These are phyloP conservation scores for Mellilla xanthometata DNA, from an alignment of 2,888 invertebrate species.

Conservation along the genomic window DNA sequence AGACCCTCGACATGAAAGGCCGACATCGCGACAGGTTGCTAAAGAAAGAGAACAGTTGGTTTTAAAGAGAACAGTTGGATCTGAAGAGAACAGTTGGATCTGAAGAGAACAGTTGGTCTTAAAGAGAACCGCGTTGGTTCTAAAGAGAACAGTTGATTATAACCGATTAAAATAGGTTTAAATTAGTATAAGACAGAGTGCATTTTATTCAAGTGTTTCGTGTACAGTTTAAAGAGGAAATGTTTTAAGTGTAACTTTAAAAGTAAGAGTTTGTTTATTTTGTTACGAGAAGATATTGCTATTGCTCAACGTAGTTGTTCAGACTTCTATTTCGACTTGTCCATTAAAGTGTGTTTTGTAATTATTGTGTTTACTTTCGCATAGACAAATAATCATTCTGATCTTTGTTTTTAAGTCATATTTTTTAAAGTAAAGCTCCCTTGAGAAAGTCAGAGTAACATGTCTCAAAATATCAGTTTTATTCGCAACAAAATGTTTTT, in stretches of 20 bases:
- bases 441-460: too few species aligned
- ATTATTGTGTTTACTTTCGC: slow-evolving; percentile 21
- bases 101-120: too few species aligned
- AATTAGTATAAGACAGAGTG: slow-evolving; percentile 39
- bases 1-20: slow-evolving; percentile 66
- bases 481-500: too few species aligned
- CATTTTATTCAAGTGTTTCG: slow-evolving; percentile 40
- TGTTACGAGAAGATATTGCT: slow-evolving; percentile 52
- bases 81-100: too few species aligned
- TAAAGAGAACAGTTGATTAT: too few species aligned
- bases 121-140: too few species aligned
- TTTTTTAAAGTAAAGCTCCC: too few species aligned
- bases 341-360: slow-evolving; percentile 63
- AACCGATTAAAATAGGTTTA: too few species aligned
- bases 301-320: slow-evolving; percentile 70
- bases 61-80: slow-evolving; percentile 79
- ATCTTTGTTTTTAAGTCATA: too few species aligned
- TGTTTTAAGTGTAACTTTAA: slow-evolving; percentile 50
- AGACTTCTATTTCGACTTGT: slow-evolving; percentile 43
- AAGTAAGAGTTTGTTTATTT: slow-evolving; percentile 51
- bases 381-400: too few species aligned
- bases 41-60: slow-evolving; percentile 78
- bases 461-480: too few species aligned
- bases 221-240: slow-evolving; percentile 33
- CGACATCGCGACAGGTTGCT: slow-evolving; percentile 59